phyloP scores from a whole-genome alignment of 2,888 invertebrate genomes.

The Tipula helvola region DNA sequence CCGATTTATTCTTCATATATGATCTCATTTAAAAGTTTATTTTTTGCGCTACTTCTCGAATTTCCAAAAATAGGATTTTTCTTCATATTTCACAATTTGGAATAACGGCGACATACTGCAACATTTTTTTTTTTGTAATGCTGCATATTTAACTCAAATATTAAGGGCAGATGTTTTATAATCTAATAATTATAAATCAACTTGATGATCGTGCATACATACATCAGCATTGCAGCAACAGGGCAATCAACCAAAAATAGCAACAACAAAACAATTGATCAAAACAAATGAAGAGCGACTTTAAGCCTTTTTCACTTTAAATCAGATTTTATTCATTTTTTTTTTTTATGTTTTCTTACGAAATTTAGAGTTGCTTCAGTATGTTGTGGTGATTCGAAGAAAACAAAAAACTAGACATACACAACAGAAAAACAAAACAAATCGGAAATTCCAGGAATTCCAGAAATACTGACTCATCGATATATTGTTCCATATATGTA shows the following conservation, averaged over 20 bases:
- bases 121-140: neutral
- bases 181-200: neutral
- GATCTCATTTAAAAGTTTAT: neutral
- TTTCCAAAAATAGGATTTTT: neutral
- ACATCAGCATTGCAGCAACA: neutral
- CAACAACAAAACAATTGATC: neutral
- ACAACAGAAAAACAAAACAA: neutral
- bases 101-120: neutral
- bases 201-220: neutral
- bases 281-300: neutral
- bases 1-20: neutral
- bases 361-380: neutral
- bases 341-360: neutral
- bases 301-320: neutral
- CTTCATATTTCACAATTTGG: neutral
- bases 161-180: neutral
- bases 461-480: neutral
- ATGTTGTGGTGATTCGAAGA: neutral
- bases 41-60: neutral
- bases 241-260: neutral
- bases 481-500: no score
- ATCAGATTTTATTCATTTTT: neutral
- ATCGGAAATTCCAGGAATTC: neutral
- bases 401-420: neutral
- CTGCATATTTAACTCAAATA: neutral